Conservation (phyloP, 2,797 vertebrate genomes). For the Rhabdomys pumilio region DNA sequence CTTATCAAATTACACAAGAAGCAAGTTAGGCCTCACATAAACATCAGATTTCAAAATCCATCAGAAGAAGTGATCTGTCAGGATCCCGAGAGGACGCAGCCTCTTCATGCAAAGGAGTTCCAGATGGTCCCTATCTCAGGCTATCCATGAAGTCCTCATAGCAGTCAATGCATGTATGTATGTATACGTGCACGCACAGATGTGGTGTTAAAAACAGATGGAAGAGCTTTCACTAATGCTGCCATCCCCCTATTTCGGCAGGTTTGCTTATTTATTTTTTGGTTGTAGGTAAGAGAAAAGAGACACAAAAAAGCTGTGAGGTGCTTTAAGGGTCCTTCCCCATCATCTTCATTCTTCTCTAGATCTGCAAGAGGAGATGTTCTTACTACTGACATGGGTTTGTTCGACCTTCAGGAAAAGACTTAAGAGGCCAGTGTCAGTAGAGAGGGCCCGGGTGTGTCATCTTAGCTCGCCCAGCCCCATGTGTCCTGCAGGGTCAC, state of each 20-base stretch:
- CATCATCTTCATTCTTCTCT: conserved; percentile 19
- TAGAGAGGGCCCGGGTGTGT: not conserved
- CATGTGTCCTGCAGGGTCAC: not conserved
- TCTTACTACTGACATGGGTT: not conserved
- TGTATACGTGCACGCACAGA: not conserved
- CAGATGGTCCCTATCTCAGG: not conserved
- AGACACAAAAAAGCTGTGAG: not conserved
- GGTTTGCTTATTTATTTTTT: not conserved
- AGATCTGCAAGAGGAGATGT: conserved; percentile 33
- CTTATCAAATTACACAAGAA: conserved; percentile 45
- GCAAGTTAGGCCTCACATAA: conserved; percentile 11
- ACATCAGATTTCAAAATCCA: conserved; percentile 13
- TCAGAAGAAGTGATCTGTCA: conserved; percentile 15
- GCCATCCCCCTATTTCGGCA: not conserved
- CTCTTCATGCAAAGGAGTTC: not conserved
- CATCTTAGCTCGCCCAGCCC: not conserved
- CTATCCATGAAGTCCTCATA: not conserved
- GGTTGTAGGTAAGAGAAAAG: not conserved
- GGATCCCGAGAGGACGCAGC: not conserved
- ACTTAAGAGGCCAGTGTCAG: not conserved
- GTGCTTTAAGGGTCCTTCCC: conserved; percentile 52
- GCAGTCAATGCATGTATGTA: not conserved
- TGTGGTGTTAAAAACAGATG: not conserved
- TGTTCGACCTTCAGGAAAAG: not conserved
- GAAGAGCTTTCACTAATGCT: not conserved